A percentile compares a stretch with the other conserved stretches of the same genome.
Evolutionary conservation across 2,888 invertebrate species (phyloP).

Genomic region (Tortricodes alternella): DNA sequence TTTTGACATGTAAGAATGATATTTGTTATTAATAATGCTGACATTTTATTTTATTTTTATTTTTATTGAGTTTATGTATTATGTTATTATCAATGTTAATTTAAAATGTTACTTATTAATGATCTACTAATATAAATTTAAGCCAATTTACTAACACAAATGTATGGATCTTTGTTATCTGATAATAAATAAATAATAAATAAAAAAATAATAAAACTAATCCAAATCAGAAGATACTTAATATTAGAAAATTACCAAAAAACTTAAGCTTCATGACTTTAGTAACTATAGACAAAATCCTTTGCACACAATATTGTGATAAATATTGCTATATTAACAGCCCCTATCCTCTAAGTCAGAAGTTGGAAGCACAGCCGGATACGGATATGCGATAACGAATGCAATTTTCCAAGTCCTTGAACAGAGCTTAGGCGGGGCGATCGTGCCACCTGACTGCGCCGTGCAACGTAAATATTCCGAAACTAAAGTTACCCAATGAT

Average conservation of each 20-base stretch:
- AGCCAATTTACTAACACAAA: too few species aligned
- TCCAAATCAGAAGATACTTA: not conserved
- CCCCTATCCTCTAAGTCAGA: constrained; percentile 12
- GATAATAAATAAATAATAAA: too few species aligned
- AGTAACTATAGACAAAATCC: not conserved
- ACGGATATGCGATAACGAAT: constrained; percentile 80
- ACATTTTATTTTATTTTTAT: too few species aligned
- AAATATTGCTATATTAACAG: constrained; percentile 13
- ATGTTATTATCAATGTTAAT: too few species aligned
- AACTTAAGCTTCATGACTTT: not conserved
- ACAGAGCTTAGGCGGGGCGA: constrained; percentile 72
- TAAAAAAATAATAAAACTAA: too few species aligned
- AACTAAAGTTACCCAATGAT: constrained; percentile 3
- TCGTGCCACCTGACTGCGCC: constrained; percentile 58
- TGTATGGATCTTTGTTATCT: too few species aligned
- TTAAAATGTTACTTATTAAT: too few species aligned
- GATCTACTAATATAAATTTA: too few species aligned
- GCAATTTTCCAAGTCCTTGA: constrained; percentile 79
- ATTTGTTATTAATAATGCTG: too few species aligned
- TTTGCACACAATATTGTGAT: not conserved
- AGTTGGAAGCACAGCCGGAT: constrained; percentile 55
- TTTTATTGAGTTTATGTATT: too few species aligned
- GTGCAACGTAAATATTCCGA: constrained; percentile 34
- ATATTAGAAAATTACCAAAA: not conserved
- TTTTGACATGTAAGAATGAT: too few species aligned